Conservation (phyloP, 2,888 invertebrate species). For the Liopterus haemorrhoidalis region DNA sequence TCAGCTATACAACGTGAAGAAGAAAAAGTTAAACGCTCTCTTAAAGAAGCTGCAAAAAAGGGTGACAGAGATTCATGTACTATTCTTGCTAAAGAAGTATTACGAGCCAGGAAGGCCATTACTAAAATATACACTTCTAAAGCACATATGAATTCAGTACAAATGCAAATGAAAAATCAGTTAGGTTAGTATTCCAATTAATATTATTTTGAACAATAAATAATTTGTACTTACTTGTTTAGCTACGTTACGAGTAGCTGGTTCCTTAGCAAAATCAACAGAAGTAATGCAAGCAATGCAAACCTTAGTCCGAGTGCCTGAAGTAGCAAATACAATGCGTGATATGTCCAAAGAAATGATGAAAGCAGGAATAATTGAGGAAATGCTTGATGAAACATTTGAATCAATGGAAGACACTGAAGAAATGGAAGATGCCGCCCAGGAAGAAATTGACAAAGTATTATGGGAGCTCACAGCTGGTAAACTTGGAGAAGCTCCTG, state of each 20-base stretch:
- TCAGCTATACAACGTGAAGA: constrained; percentile 92
- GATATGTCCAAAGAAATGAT: constrained; percentile 99
- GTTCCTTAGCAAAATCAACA: constrained; percentile 88
- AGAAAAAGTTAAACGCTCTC: constrained; percentile 86
- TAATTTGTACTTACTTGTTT: no score
- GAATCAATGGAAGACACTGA: constrained; percentile 88
- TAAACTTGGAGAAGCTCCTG: constrained; percentile 85
- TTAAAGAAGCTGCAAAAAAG: constrained; percentile 94
- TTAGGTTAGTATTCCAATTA: constrained; percentile 56
- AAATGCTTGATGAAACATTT: constrained; percentile 98
- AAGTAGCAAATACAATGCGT: constrained; percentile 93
- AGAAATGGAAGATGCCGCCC: constrained; percentile 93
- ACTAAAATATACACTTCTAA: constrained; percentile 92
- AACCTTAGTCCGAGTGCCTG: constrained; percentile 79
- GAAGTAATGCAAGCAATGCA: constrained; percentile 99
- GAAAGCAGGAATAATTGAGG: constrained; percentile 97
- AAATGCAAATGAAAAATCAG: constrained; percentile 97
- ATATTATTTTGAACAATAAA: constrained; percentile 8
- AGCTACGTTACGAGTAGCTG: constrained; percentile 93
- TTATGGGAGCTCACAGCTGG: constrained; percentile 88
- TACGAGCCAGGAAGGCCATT: constrained; percentile 80
- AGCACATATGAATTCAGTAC: constrained; percentile 94
- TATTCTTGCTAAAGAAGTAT: constrained; percentile 88
- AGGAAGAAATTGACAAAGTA: constrained; percentile 64
- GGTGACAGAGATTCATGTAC: constrained; percentile 90